Evolutionary conservation across 30 jellyfish, hydroid and myxozoan genomes (phyloP), one percentile per base, ranked within the genome.

Genomic region (Chrysaora quinquecirrha): DNA sequence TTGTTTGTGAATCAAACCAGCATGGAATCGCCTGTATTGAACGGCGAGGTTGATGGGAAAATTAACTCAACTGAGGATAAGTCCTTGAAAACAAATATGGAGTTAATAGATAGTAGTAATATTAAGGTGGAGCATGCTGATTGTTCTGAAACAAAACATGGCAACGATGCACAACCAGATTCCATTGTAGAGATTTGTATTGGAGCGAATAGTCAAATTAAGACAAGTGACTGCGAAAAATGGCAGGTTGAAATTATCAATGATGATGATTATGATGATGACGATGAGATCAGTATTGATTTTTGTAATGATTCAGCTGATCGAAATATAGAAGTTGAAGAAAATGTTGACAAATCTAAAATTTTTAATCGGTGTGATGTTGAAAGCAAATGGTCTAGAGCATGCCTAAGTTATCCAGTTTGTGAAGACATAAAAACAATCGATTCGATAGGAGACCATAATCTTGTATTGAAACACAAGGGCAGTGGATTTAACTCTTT

Each of bases 401-500:
- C 48, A 65, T 56, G 14, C 49, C 52, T n/a, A 24, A 35, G 56
- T 0, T 43, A 56, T 30, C 47, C 78, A 14, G 83, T 14, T 76
- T 75, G 66, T 80, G 34, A 80, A 48, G 54, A 28, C 29, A 43
- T 61, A 27, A 70, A 69, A 82, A 82, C 92, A 82, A 82, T 82
- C 85, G 31, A 70, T 35, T 60, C 80, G 56, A 48, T 34, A 49
- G 84, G 92, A 64, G 34, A 70, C 78, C 84, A 3, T 82, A 82
- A 82, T 82, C 92, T 65, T 67, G 75, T 82, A 69, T 82, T 67
- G 60, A 80, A 82, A 74, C 56, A 82, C 85, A 82, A 62, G 74
- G 49, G 92, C 7, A 69, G 67, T 27, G 85, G 85, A 81, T 73
- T 68, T 66, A 63, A 82, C 70, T 82, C 92, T 28, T 68, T 82